Conservation (phyloP, 2,888 invertebrate genomes). For the Pandemis cinnamomeana region DNA sequence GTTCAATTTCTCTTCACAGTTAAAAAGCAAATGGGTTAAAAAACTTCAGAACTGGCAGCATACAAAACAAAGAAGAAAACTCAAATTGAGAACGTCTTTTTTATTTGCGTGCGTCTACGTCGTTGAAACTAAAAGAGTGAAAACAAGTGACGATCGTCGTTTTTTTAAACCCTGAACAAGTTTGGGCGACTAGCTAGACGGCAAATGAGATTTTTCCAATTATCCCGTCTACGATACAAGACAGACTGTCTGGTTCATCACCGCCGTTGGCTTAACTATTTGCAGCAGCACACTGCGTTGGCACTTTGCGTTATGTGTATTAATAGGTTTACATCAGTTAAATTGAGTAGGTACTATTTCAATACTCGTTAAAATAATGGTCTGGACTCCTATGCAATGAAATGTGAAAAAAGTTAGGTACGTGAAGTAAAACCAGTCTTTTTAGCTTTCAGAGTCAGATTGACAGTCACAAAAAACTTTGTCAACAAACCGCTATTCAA, state of each 20-base stretch:
- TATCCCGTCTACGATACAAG: conserved; percentile 54
- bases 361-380: too few species aligned
- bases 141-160: conserved; percentile 19
- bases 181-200: conserved; percentile 35
- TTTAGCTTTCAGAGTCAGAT: too few species aligned
- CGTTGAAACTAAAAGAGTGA: conserved; percentile 28
- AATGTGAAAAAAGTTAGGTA: too few species aligned
- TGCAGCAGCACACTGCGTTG: conserved; percentile 27
- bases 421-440: too few species aligned
- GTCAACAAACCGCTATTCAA: too few species aligned
- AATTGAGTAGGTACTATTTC: conserved; percentile 9
- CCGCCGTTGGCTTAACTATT: conserved; percentile 35
- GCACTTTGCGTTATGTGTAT: conserved; percentile 8
- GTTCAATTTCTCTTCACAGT: too few species aligned
- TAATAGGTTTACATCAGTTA: neutral
- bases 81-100: conserved; percentile 12
- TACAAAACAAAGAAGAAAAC: neutral
- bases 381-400: too few species aligned
- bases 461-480: too few species aligned
- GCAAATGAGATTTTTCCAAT: conserved; percentile 77
- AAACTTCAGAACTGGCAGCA: neutral
- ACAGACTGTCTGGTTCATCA: conserved; percentile 36
- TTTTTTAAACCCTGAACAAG: conserved; percentile 13
- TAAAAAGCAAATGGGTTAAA: neutral
- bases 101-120: conserved; percentile 5